Base-by-base conservation (phyloP, 2,113 vertebrate genomes). In the Nansenia antarctica region DNA sequence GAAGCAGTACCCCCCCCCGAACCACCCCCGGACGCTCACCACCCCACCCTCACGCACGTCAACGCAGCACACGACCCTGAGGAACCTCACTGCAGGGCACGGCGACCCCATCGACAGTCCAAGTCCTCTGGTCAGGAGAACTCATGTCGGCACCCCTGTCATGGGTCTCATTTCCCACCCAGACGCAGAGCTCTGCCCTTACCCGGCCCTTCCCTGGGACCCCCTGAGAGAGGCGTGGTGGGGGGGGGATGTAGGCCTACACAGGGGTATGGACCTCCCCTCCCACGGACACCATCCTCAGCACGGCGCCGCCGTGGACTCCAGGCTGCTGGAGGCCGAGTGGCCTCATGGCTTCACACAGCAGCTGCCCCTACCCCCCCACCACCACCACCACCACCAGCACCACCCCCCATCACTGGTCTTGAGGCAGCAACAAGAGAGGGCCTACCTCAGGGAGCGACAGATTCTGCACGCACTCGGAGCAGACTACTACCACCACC, bases 181-280 rank as follows among this genome's bases (percentile, higher is more conserved):
- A 9, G 93, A 90, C 2, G 86, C 87, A 54, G 91, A 94, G 73
- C 88, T 89, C 26, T 90, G 93, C 70, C 93, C 91, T 0, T 93
- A 93, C 66, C 92, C 92, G 42, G 89, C 89, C 15, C 92, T 94
- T 75, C 92, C 94, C 69, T 94, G 93, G 94, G 93, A n/a, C n/a
- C 49, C 49, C 3, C 49, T 2, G 26, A 57, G 54, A 18, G 26
- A 94, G 82, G 91, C 91, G 1, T 88, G 92, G 69, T 90, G 92
- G 86, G 89, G 92, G 64, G 87, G n/a, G n/a, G n/a, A n/a, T n/a
- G n/a, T n/a, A n/a, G n/a, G n/a, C n/a, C n/a, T 89, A 1, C 92
- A 92, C 76, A 83, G 90, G 72, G 93, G 92, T 8, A 14, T 69
- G 45, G 66, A 62, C 35, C 65, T 83, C 1, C 54, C 61, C 31